Evolutionary conservation across 2,797 vertebrate genomes (phyloP).

Genomic region (Streptopelia turtur): DNA sequence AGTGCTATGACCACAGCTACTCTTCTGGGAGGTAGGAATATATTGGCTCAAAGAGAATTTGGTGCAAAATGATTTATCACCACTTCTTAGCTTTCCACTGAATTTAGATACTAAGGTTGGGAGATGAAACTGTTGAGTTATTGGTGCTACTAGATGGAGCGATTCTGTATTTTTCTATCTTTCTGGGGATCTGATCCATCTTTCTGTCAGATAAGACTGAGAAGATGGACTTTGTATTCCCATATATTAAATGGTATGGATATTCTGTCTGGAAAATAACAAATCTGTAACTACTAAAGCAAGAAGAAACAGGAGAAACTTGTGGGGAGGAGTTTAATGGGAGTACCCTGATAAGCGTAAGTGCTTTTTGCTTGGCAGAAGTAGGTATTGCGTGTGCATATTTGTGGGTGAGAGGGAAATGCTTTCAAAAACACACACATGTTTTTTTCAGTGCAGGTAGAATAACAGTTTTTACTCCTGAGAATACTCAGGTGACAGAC

Average conservation of each 20-base stretch:
- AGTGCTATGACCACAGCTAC: not conserved
- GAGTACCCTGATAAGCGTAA: not conserved
- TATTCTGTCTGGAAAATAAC: not conserved
- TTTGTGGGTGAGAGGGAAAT: constrained; percentile 23
- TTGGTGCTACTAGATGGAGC: not conserved
- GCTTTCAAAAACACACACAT: constrained; percentile 58
- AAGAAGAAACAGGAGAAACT: not conserved
- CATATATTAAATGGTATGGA: not conserved
- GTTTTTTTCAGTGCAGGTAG: constrained; percentile 51
- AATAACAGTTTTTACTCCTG: constrained; percentile 63
- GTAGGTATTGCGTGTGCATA: constrained; percentile 34
- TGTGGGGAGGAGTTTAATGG: not conserved
- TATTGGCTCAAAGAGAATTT: not conserved
- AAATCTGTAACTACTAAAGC: not conserved
- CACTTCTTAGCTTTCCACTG: not conserved
- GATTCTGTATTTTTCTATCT: not conserved
- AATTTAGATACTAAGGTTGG: not conserved
- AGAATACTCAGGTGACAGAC: constrained; percentile 64
- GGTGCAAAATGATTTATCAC: not conserved
- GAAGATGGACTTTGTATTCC: not conserved
- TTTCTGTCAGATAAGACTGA: not conserved
- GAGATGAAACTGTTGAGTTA: not conserved
- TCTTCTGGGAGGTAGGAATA: not conserved
- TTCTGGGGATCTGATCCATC: not conserved
- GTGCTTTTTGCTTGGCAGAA: not conserved